Conservation (phyloP, 2,797 vertebrate species). For the Pogoniulus pusillus region DNA sequence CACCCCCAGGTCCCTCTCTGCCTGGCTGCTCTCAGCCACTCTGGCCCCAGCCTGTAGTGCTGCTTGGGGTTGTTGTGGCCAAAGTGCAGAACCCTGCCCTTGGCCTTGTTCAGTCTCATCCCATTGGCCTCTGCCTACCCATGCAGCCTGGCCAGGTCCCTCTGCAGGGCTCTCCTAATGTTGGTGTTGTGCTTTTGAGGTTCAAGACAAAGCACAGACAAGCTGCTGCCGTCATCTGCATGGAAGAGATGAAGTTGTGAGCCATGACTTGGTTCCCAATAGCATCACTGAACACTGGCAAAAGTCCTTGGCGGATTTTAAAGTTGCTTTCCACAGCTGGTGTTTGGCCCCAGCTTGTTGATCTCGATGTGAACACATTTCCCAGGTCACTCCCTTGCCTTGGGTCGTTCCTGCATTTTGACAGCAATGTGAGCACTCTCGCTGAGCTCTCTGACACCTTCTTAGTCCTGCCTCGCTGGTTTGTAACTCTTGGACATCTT, state of each 20-base stretch:
- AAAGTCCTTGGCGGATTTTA: not conserved
- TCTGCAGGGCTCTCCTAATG: too few relatives aligned
- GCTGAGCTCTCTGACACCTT: not conserved
- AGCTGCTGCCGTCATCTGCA: not conserved
- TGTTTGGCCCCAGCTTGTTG: not conserved
- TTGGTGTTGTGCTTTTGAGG: not conserved
- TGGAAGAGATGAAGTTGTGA: not conserved
- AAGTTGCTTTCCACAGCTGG: not conserved
- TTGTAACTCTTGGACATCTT: not conserved
- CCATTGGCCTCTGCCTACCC: too few relatives aligned
- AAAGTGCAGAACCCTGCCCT: too few relatives aligned
- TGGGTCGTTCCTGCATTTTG: not conserved
- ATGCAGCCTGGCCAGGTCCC: too few relatives aligned
- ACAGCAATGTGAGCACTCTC: not conserved
- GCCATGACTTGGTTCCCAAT: rapidly evolving
- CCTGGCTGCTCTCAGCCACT: too few relatives aligned
- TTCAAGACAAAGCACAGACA: not conserved
- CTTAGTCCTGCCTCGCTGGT: not conserved
- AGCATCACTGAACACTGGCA: not conserved
- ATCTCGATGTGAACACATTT: not conserved
- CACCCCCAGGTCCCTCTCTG: too few relatives aligned
- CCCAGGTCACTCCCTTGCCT: not conserved
- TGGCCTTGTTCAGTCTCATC: too few relatives aligned
- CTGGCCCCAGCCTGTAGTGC: too few relatives aligned
- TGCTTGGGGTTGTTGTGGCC: too few relatives aligned